Percentiles rank a stretch among this genome's conserved stretches.
Evolutionary conservation across 1,140 invertebrate genomes (phyloP).

Genomic region (Bactericera cockerelli): DNA sequence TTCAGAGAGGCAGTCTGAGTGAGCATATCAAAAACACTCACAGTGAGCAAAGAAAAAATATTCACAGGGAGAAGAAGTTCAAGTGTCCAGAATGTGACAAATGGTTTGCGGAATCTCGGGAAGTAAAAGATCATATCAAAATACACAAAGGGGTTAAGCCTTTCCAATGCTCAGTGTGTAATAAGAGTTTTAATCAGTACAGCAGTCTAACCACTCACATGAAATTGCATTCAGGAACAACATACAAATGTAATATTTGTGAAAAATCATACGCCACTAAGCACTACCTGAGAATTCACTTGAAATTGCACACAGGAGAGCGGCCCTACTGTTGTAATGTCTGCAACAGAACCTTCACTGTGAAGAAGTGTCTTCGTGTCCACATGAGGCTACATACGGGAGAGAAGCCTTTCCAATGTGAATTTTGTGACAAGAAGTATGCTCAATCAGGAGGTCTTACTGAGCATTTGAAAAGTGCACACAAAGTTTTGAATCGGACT

Average conservation of each 20-base stretch:
- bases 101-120: conserved; percentile 47
- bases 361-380: conserved; percentile 17
- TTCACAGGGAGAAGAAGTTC: too few species aligned
- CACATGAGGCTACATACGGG: too few species aligned
- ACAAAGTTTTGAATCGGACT: too few species aligned
- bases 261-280: conserved; percentile 43
- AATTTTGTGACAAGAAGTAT: conserved; percentile 35
- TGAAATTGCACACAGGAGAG: too few species aligned
- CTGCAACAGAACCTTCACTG: conserved; percentile 48
- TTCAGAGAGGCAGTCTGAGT: too few species aligned
- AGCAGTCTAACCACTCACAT: conserved; percentile 44
- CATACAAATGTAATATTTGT: conserved; percentile 53
- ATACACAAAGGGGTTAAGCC: conserved; percentile 26
- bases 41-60: too few species aligned
- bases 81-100: too few species aligned
- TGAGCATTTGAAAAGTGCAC: too few species aligned
- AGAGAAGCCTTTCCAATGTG: conserved; percentile 16
- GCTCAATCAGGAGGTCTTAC: too few species aligned
- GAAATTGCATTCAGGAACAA: conserved; percentile 50
- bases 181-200: conserved; percentile 39
- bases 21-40: too few species aligned
- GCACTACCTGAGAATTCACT: too few species aligned
- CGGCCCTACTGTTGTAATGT: too few species aligned
- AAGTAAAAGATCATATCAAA: conserved; percentile 44
- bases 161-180: conserved; percentile 33